Percentiles rank a stretch among this genome's conserved stretches.
phyloP scores from a whole-genome alignment of 2,113 vertebrate species.

The Xenopus borealis region DNA sequence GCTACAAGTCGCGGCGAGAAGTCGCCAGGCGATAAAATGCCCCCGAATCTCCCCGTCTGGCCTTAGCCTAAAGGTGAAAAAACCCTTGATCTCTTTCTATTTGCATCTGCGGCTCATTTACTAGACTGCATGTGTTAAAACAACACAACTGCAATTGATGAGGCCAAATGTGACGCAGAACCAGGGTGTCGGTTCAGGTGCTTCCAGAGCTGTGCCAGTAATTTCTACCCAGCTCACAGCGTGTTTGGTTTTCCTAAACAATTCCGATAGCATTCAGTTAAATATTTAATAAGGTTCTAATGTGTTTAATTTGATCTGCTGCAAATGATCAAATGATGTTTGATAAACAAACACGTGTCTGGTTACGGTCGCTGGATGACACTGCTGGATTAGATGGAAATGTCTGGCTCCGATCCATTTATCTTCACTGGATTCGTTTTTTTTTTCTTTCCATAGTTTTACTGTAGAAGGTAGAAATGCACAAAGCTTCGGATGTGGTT shows the following conservation, averaged over 20 bases:
- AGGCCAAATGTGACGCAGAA: neutral
- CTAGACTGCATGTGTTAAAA: neutral
- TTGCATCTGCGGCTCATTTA: neutral
- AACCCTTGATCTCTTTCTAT: no score
- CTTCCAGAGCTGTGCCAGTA: neutral
- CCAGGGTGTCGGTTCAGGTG: neutral
- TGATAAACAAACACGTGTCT: neutral
- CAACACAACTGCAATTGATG: neutral
- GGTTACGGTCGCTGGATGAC: neutral
- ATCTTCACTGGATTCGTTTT: neutral
- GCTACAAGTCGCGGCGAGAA: no score
- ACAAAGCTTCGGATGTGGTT: slow-evolving; percentile 29
- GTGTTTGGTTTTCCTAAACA: neutral
- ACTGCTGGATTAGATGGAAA: neutral
- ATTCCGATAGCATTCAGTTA: neutral
- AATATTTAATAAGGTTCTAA: neutral
- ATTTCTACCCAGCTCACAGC: neutral
- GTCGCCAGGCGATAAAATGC: no score
- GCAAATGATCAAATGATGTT: no score
- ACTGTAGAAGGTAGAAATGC: slow-evolving; percentile 13
- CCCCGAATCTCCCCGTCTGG: no score
- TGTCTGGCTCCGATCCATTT: neutral
- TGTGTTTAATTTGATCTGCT: neutral
- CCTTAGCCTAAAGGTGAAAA: no score
- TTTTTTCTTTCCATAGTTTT: neutral